Evolutionary conservation across 1,140 invertebrate genomes (phyloP).

Genomic region (Ostrea denselamellosa): DNA sequence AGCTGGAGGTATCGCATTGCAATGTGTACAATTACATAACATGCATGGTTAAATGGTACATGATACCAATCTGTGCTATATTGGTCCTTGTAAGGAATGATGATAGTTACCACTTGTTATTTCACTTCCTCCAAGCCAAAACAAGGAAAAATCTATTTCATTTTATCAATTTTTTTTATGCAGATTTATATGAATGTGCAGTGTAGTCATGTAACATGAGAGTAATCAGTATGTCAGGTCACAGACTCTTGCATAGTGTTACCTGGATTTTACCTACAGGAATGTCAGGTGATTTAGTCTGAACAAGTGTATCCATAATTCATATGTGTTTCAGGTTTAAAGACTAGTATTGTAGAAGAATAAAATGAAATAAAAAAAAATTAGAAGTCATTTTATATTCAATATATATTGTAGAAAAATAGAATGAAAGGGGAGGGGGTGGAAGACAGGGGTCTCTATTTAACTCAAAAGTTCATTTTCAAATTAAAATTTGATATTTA

Average conservation of each 20-base stretch:
- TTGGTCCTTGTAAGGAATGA: not conserved
- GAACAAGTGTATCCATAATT: not conserved
- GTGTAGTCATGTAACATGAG: not conserved
- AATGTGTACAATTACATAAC: too few relatives aligned
- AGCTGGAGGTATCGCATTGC: too few relatives aligned
- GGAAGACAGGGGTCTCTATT: too few relatives aligned
- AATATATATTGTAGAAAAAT: not conserved
- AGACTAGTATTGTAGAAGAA: not conserved
- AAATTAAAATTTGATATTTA: too few relatives aligned
- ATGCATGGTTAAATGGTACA: too few relatives aligned
- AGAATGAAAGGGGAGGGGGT: too few relatives aligned
- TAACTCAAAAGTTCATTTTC: too few relatives aligned
- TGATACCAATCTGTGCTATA: too few relatives aligned
- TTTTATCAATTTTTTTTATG: not conserved
- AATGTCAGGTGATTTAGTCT: not conserved
- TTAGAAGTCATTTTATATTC: not conserved
- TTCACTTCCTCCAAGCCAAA: not conserved
- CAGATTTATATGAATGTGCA: not conserved
- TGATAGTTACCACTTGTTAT: not conserved
- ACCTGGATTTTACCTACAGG: slow-evolving; percentile 25
- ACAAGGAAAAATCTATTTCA: not conserved
- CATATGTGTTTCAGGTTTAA: not conserved
- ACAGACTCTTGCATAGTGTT: not conserved
- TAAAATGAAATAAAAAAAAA: too few relatives aligned
- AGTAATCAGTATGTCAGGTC: not conserved